Base-by-base conservation (phyloP, 1,140 invertebrate genomes). In the Scaptomyza montana region DNA sequence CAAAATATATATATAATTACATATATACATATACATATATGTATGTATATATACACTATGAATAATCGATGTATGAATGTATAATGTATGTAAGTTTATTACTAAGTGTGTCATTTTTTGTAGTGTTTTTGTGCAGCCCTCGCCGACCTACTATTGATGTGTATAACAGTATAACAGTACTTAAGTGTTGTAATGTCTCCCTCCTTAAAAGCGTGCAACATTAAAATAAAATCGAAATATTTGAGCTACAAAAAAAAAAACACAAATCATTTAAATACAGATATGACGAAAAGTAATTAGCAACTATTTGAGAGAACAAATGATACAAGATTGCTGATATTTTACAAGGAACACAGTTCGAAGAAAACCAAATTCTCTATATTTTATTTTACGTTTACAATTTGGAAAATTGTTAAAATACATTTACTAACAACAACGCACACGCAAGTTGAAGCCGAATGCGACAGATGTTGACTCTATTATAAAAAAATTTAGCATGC, bases 281-380 rank as follows among this genome's bases (percentile, higher is more conserved):
- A 41, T n/a, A 41, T 41, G 36, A n/a, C 39, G 3, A 41, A 4
- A 12, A n/a, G 36, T n/a, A 25, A 8, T 36, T 43, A 28, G 43
- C 3, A 25, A 5, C 41, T 57, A 82, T 69, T 82, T 59, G 65
- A 85, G 62, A 86, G 43, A 77, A 69, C 46, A 73, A 82, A 80
- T 49, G 51, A 77, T 77, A 75, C 66, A 51, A 77, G 80, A 71
- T 86, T 86, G 81, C 81, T 86, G 81, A 86, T 82, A 84, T 87
- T 87, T 86, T 87, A 86, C 82, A 85, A 77, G 25, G 80, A 85
- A 85, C 80, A 28, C 51, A 87, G 78, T 85, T 85, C 78, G 50
- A 81, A 68, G 21, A 25, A 66, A 62, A 73, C 10, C 56, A 41
- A 55, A 64, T 33, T 51, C n/a, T 3, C 21, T 3, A 51, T 33